Evolutionary conservation across 2,888 invertebrate species (phyloP).

Genomic region (Lampropteryx suffumata): DNA sequence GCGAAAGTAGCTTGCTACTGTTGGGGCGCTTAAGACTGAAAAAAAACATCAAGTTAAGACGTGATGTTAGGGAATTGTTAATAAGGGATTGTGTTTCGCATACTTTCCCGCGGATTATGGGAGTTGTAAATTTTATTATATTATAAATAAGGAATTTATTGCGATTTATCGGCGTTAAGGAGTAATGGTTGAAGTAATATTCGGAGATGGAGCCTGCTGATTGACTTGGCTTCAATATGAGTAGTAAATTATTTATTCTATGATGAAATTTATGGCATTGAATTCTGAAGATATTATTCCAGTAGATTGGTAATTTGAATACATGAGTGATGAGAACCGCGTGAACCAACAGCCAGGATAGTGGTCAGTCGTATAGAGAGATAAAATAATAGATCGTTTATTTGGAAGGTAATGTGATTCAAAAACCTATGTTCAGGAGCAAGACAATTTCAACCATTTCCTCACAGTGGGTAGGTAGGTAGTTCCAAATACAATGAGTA

Average conservation of each 20-base stretch:
- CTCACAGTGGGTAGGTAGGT: no score
- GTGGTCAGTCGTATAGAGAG: no score
- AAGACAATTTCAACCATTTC: background rate
- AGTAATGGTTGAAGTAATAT: slow-evolving; percentile 37
- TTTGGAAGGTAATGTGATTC: no score
- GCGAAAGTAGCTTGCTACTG: slow-evolving; percentile 30
- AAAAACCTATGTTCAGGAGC: no score
- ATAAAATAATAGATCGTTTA: no score
- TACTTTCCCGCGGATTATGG: slow-evolving; percentile 57
- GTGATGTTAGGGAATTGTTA: slow-evolving; percentile 73
- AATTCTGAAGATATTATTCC: slow-evolving; percentile 2
- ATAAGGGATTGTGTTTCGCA: slow-evolving; percentile 64
- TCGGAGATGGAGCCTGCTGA: slow-evolving; percentile 15
- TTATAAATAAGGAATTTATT: slow-evolving; percentile 75
- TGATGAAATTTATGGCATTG: slow-evolving; percentile 20
- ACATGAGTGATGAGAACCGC: background rate
- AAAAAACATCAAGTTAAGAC: slow-evolving; percentile 62
- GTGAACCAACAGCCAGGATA: background rate
- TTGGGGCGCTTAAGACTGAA: slow-evolving; percentile 46
- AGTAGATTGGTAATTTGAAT: background rate
- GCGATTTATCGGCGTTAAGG: slow-evolving; percentile 51
- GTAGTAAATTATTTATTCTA: slow-evolving; percentile 34
- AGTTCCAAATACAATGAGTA: background rate
- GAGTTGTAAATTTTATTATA: slow-evolving; percentile 76
- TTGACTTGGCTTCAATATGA: slow-evolving; percentile 38